Evolutionary conservation across 30 jellyfish, hydroid and myxozoan genomes (phyloP).

Genomic region (Turritopsis dohrnii): DNA sequence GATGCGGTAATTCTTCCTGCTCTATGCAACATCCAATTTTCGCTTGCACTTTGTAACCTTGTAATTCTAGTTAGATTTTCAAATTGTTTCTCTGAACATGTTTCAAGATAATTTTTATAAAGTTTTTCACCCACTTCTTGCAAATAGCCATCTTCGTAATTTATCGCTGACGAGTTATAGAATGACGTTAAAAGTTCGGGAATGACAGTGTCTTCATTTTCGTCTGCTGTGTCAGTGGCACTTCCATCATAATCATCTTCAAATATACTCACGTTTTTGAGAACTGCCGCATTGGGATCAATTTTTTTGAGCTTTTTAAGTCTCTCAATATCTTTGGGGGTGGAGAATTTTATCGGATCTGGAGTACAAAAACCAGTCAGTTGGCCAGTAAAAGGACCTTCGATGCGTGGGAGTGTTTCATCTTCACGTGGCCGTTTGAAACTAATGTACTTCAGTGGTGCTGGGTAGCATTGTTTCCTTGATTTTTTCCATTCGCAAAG

Average conservation of each 20-base stretch:
- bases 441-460: neutral
- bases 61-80: neutral
- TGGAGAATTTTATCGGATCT: neutral
- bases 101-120: too few species aligned
- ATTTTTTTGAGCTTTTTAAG: neutral
- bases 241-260: neutral
- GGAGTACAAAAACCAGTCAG: neutral
- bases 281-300: neutral
- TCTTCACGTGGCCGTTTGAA: neutral
- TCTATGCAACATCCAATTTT: neutral
- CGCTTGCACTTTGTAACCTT: neutral
- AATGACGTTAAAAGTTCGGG: neutral
- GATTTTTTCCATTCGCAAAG: neutral
- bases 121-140: too few species aligned
- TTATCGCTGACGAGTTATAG: neutral
- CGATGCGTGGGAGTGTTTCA: neutral
- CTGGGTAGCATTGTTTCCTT: neutral
- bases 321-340: neutral
- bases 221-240: neutral
- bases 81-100: neutral
- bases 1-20: neutral
- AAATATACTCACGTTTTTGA: neutral
- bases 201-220: too few species aligned
- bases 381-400: neutral
- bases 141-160: neutral